These are phyloP conservation scores for Sebastes iracundus DNA, from an alignment of 2,797 vertebrate genomes.

Conservation along the genomic window DNA sequence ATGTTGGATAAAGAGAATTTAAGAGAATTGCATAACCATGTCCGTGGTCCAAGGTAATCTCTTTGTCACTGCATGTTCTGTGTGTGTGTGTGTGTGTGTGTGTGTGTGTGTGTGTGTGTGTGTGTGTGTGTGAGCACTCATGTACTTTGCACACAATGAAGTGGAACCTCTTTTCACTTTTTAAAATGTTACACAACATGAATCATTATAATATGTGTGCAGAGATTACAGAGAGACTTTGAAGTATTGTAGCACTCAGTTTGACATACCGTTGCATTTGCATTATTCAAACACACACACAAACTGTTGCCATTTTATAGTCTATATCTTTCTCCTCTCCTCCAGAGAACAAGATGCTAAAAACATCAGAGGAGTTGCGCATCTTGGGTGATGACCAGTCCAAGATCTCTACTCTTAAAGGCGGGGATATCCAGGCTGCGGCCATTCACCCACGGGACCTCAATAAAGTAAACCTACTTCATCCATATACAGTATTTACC, in stretches of 20 bases:
- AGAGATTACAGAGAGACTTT: neutral
- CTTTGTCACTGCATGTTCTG: neutral
- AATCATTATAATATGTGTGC: neutral
- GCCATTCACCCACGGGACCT: conserved; percentile 77
- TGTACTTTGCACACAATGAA: neutral
- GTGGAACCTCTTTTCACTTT: neutral
- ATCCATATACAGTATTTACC: neutral
- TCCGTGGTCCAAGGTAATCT: neutral
- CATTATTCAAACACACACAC: neutral
- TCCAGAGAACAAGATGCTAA: conserved; percentile 76
- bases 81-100: neutral
- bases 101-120: neutral
- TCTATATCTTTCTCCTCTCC: neutral
- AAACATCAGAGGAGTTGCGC: conserved; percentile 37
- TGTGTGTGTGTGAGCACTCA: neutral
- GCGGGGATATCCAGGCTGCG: conserved; percentile 79
- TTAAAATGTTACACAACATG: neutral
- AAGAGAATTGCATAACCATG: conserved; percentile 30
- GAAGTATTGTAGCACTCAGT: neutral
- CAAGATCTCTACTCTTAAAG: conserved; percentile 53
- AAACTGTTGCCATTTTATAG: neutral
- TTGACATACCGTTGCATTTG: neutral
- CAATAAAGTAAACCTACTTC: conserved; percentile 76
- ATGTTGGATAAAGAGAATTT: conserved; percentile 25
- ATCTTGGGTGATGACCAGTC: conserved; percentile 60